Base-by-base conservation (phyloP, 2,797 vertebrate species). In the Arctocebus calabarensis region DNA sequence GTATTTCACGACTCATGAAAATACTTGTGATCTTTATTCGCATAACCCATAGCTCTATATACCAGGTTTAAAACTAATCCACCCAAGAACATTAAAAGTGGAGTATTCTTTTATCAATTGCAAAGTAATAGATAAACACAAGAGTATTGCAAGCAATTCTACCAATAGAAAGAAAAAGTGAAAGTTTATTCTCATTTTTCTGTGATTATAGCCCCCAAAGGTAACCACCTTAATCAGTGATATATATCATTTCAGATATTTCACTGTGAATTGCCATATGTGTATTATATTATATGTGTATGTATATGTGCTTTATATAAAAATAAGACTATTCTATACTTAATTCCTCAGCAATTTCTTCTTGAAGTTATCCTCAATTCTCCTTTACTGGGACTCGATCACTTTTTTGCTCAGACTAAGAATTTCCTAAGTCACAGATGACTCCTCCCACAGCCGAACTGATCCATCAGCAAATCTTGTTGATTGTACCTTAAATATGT, bases 1-100 rank as follows among this genome's bases (percentile, higher is more conserved):
- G 23, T 62, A 62, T 27, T 85, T 92, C 27, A 68, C 40, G 64
- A 88, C 73, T 90, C 55, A 81, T 27, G 5, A 87, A 94, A 86
- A 92, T 85, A 48, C 11, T 43, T 64, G 0, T 34, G 37, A 68
- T 64, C 27, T 32, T 27, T 13, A 86, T 77, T 84, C 34, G 12
- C 23, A 23, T 64, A 89, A 81, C 17, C 32, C 45, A 55, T 37
- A 0, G 37, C 27, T 45, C 94, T 75, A 52, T 1, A 85, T 22
- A 90, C 9, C 14, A 55, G 73, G n/a, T 27, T 91, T 23, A n/a
- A 92, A 92, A 92, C 1, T 52, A 37, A 86, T 57, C 45, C 4
- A 81, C 32, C 27, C 20, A 27, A 88, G 37, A 88, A 83, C 81
- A 86, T 84, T 34, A 57, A n/a, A 77, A 71, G 7, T 27, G 3